phyloP scores from a whole-genome alignment of 2,797 vertebrate species.

The Acipenser oxyrinchus region DNA sequence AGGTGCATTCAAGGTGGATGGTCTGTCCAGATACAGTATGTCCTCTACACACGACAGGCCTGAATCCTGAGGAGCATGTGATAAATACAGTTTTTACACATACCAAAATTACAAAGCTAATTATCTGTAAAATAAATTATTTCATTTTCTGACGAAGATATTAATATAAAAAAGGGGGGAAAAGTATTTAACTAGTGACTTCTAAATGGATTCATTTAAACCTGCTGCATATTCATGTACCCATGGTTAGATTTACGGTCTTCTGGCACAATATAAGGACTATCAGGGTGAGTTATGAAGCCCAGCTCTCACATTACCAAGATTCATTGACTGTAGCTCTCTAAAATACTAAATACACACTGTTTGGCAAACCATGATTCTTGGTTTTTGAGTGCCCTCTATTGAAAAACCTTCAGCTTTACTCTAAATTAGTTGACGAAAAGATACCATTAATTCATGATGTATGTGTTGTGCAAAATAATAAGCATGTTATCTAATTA shows the following conservation, averaged over 20 bases:
- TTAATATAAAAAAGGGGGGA: neutral
- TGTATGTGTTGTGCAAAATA: slow-evolving; percentile 17
- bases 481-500: too few relatives aligned
- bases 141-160: neutral
- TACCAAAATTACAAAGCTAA: neutral
- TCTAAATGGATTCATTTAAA: slow-evolving; percentile 33
- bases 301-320: slow-evolving; percentile 70
- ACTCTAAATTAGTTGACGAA: slow-evolving; percentile 45
- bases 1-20: too few relatives aligned
- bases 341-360: slow-evolving; percentile 54
- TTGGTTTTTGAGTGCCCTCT: slow-evolving; percentile 79
- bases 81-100: neutral
- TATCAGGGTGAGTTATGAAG: slow-evolving; percentile 80
- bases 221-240: slow-evolving; percentile 66
- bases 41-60: too few relatives aligned
- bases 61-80: neutral
- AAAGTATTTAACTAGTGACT: neutral
- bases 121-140: neutral
- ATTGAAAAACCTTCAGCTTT: slow-evolving; percentile 60
- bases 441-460: slow-evolving; percentile 28
- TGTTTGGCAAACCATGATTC: slow-evolving; percentile 61
- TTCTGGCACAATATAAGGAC: slow-evolving; percentile 72
- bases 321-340: slow-evolving; percentile 78
- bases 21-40: too few relatives aligned
- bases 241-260: slow-evolving; percentile 55